Evolutionary conservation across 2,113 vertebrate genomes (phyloP).

Genomic region (Phoxinus phoxinus): DNA sequence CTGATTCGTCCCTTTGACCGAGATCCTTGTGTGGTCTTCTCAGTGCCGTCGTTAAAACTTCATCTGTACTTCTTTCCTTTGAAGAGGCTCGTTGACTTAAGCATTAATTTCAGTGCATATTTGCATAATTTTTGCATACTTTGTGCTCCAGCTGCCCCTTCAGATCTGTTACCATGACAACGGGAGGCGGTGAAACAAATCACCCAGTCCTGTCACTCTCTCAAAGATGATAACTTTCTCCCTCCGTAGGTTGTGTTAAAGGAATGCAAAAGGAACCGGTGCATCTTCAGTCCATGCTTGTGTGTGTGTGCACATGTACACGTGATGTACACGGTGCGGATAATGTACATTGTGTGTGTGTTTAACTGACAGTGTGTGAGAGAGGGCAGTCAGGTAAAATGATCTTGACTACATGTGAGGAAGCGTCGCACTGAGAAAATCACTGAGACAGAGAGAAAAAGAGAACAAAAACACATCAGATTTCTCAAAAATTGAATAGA

Average conservation of each 20-base stretch:
- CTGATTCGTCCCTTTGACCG: not conserved
- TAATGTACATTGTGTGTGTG: conserved; percentile 28
- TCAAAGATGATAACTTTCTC: not conserved
- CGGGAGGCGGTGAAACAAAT: not conserved
- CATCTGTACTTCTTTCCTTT: not conserved
- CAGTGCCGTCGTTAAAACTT: not conserved
- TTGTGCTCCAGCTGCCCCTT: conserved; percentile 46
- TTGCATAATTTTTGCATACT: conserved; percentile 43
- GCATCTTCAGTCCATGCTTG: conserved; percentile 43
- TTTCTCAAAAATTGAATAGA: not conserved
- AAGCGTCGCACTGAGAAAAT: conserved; percentile 71
- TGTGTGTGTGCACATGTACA: conserved; percentile 5
- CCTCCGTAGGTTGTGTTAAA: conserved; percentile 22
- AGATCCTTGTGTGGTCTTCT: not conserved
- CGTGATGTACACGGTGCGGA: conserved; percentile 23
- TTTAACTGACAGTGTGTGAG: conserved; percentile 9
- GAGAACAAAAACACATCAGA: conserved; percentile 17
- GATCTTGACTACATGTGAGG: conserved; percentile 56
- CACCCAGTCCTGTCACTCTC: not conserved
- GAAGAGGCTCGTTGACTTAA: conserved; percentile 5
- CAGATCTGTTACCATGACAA: conserved; percentile 17
- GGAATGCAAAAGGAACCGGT: conserved; percentile 45
- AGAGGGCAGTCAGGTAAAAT: conserved; percentile 4
- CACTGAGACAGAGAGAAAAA: conserved; percentile 62
- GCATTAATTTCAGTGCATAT: conserved; percentile 47